phyloP scores from a whole-genome alignment of 2,113 vertebrate species.

The Tychaedon coryphoeus region DNA sequence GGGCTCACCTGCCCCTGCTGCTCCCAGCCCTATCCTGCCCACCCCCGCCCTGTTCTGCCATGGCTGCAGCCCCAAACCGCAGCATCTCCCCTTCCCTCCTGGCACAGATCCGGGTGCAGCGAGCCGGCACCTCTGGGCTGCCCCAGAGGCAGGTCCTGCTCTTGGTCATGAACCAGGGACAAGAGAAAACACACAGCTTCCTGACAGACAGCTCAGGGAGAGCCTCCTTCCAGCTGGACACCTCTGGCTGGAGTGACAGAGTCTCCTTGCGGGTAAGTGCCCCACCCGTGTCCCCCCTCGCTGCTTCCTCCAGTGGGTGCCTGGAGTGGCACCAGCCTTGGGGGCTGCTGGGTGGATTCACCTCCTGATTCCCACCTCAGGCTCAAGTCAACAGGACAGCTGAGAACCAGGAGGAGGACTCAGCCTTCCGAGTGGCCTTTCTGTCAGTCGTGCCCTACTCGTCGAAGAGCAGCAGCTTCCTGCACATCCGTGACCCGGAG shows the following conservation, averaged over 20 bases:
- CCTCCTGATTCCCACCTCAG: not conserved
- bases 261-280: not conserved
- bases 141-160: not conserved
- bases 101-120: not conserved
- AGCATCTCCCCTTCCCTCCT: not conserved
- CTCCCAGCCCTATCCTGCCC: not conserved
- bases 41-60: not conserved
- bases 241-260: accelerated
- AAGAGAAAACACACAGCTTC: accelerated
- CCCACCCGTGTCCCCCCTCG: accelerated
- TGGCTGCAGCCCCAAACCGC: not conserved
- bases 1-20: not conserved
- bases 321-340: not conserved
- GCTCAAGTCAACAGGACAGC: not conserved
- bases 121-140: accelerated
- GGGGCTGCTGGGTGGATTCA: not conserved
- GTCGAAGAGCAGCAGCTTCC: not conserved
- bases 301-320: not conserved
- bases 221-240: not conserved
- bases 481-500: not conserved
- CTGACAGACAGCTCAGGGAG: not conserved
- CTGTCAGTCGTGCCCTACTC: accelerated
- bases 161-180: accelerated
- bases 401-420: not conserved
- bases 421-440: accelerated